These are phyloP conservation scores for Cloeon dipterum DNA, from an alignment of 2,888 invertebrate species.

Conservation along the genomic window DNA sequence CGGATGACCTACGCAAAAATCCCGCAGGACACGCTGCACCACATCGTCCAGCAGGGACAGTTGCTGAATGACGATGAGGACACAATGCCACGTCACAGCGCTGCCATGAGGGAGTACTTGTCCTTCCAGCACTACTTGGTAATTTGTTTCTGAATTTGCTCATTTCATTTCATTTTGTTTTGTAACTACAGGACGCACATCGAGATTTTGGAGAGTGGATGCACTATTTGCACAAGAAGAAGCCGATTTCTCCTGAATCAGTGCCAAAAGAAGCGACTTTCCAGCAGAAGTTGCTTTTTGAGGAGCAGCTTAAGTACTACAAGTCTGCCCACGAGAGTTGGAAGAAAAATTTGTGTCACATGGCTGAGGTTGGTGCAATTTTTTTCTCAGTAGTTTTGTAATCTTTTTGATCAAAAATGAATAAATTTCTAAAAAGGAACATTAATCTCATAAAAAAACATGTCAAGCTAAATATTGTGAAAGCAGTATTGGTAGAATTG, in stretches of 20 bases:
- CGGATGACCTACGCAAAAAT: slow-evolving; percentile 45
- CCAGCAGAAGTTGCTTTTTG: slow-evolving; percentile 65
- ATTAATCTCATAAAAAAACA: too few species aligned
- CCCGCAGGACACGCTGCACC: not conserved
- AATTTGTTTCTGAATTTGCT: slow-evolving; percentile 6
- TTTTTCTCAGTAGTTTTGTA: not conserved
- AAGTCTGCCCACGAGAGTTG: slow-evolving; percentile 56
- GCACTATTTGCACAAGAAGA: slow-evolving; percentile 52
- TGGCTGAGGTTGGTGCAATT: not conserved
- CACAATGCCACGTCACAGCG: slow-evolving; percentile 13
- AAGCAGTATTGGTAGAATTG: too few species aligned
- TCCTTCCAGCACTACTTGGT: slow-evolving; percentile 66
- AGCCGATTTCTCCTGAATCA: slow-evolving; percentile 44
- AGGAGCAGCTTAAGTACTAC: slow-evolving; percentile 60
- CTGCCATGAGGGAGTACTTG: slow-evolving; percentile 53
- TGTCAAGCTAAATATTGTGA: too few species aligned
- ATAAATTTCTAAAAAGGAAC: too few species aligned
- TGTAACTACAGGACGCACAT: slow-evolving; percentile 44
- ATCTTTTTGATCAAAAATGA: too few species aligned
- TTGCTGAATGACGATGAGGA: not conserved
- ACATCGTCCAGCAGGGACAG: not conserved
- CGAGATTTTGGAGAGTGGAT: slow-evolving; percentile 83
- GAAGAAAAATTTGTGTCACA: slow-evolving; percentile 19
- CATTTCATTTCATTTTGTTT: too few species aligned
- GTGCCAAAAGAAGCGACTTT: slow-evolving; percentile 39